Base-by-base conservation (phyloP, 2,888 invertebrate species). In the Laothoe populi region DNA sequence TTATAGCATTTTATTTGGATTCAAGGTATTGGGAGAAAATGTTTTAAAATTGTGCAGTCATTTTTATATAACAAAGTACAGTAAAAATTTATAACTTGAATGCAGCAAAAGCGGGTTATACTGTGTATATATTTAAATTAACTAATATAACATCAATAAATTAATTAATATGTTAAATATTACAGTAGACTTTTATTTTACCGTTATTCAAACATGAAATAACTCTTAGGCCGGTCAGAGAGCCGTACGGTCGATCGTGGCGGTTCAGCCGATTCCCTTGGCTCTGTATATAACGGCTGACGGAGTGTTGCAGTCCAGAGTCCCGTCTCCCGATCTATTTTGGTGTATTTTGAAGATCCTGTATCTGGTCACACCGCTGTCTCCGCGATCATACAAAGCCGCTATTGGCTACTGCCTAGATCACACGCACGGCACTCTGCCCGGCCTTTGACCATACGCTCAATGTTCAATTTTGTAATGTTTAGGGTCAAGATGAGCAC, bases 401-500 rank as follows among this genome's bases (percentile, higher is more conserved):
- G 8, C 44, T 7, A 2, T 19, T 0, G 19, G 7, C 7, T 19
- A 2, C 44, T 44, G 38, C 38, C 11, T 4, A 7, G 19, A 10
- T 44, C 44, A 19, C 19, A 7, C 44, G 44, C 44, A 44, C 19
- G 1, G 19, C 44, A 19, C 8, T 19, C 2, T 44, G 19, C 16
- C 19, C 19, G 19, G 19, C 44, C 44, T 4, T 19, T 19, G 5
- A 0, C 10, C 44, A 2, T 10, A 23, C 24, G 2, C 23, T 46
- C 23, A 46, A 46, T 4, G 0, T 19, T 11, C 11, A 35, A 35
- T 16, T 31, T 53, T 49, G 49, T 49, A 24, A 49, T 35, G n/a
- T 85, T 65, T 77, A 88, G 88, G 81, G 79, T 26, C 86, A 86
- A 40, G 87, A 88, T 46, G 85, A 88, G 58, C 84, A 86, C 62